Evolutionary conservation across 2,797 vertebrate genomes (phyloP).

Genomic region (Gastrophryne carolinensis): DNA sequence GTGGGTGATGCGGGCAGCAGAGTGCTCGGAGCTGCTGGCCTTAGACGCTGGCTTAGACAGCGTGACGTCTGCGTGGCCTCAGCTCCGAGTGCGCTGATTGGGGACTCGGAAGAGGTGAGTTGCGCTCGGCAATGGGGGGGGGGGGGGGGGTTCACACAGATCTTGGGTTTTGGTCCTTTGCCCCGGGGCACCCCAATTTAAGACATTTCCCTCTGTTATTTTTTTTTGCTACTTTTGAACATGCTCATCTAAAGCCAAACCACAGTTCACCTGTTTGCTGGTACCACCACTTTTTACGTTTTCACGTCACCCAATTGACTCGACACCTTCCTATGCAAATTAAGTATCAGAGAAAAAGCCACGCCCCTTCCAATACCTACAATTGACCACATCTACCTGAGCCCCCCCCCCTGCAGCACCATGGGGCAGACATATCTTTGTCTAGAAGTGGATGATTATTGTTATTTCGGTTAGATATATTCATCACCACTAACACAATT

Average conservation of each 20-base stretch:
- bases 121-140: too few species aligned
- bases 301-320: background rate
- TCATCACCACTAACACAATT: background rate
- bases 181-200: too few species aligned
- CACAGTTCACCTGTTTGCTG: background rate
- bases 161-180: too few species aligned
- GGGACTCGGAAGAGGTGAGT: too few species aligned
- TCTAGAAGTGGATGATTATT: background rate
- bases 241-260: background rate
- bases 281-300: background rate
- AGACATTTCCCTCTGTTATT: background rate
- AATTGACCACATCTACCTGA: background rate
- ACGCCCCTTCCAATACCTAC: too few species aligned
- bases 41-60: too few species aligned
- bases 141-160: too few species aligned
- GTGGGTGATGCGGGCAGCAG: too few species aligned
- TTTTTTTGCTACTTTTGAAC: background rate
- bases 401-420: background rate
- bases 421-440: background rate
- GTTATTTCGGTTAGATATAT: slow-evolving; percentile 24
- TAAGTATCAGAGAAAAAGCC: background rate
- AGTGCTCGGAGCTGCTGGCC: too few species aligned
- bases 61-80: too few species aligned
- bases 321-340: background rate
- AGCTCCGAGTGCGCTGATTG: too few species aligned